phyloP scores from a whole-genome alignment of 2,113 vertebrate genomes.

The Cyanoramphus novaezelandiae region DNA sequence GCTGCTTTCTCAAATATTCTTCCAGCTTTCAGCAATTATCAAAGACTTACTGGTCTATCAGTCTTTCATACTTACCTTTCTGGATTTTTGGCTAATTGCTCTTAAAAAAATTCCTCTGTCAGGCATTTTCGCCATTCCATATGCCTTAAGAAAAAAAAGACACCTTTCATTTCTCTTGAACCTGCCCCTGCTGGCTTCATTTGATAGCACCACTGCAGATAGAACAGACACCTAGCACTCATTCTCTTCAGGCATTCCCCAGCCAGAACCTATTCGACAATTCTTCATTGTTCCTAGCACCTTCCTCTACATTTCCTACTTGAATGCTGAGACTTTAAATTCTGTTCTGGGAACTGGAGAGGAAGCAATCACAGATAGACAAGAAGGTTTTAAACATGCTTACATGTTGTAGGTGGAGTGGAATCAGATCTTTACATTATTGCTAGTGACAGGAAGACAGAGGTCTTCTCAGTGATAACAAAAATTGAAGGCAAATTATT shows the following conservation, averaged over 20 bases:
- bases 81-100: not conserved
- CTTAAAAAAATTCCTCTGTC: not conserved
- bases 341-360: not conserved
- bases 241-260: not conserved
- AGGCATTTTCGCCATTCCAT: not conserved
- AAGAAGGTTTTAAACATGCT: not conserved
- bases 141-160: not conserved
- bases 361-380: not conserved
- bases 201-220: not conserved
- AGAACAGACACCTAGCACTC: not conserved
- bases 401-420: not conserved
- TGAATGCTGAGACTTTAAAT: not conserved
- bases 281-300: not conserved
- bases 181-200: not conserved
- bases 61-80: not conserved
- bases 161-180: not conserved
- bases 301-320: not conserved
- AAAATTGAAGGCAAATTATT: not conserved
- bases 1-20: not conserved
- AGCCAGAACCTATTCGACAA: not conserved
- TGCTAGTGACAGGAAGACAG: not conserved
- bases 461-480: not conserved
- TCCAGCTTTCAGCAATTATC: not conserved
- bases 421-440: not conserved
- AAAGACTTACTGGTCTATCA: not conserved